Evolutionary conservation across 2,113 vertebrate species (phyloP).

Genomic region (Crotalus horridus): DNA sequence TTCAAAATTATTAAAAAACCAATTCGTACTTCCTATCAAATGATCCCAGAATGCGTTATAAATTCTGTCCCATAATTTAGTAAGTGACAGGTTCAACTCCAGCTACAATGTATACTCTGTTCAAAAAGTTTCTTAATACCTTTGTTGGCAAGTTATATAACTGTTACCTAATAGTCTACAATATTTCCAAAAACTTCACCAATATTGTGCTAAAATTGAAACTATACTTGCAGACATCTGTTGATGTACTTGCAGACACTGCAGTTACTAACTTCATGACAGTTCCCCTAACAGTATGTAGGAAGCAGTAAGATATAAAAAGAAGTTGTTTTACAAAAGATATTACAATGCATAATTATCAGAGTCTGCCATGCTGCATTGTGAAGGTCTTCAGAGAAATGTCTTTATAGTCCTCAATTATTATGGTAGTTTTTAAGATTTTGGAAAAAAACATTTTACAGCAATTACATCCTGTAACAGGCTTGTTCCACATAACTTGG

Average conservation of each 20-base stretch:
- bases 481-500: neutral
- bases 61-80: neutral
- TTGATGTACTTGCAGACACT: neutral
- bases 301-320: neutral
- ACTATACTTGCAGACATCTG: neutral
- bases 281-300: neutral
- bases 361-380: neutral
- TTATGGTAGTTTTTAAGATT: neutral
- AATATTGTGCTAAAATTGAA: neutral
- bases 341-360: conserved; percentile 21
- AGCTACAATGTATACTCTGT: neutral
- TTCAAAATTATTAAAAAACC: neutral
- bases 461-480: neutral
- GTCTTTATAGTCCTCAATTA: neutral
- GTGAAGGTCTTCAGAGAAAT: neutral
- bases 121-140: neutral
- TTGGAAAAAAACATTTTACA: neutral
- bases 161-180: neutral
- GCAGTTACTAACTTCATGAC: neutral
- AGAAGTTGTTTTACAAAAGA: conserved; percentile 19
- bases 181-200: neutral
- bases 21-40: neutral
- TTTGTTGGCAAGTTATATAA: neutral
- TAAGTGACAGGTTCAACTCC: neutral
- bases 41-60: neutral